phyloP scores from a whole-genome alignment of 1,140 invertebrate genomes.

The Geopemphigus sp. region DNA sequence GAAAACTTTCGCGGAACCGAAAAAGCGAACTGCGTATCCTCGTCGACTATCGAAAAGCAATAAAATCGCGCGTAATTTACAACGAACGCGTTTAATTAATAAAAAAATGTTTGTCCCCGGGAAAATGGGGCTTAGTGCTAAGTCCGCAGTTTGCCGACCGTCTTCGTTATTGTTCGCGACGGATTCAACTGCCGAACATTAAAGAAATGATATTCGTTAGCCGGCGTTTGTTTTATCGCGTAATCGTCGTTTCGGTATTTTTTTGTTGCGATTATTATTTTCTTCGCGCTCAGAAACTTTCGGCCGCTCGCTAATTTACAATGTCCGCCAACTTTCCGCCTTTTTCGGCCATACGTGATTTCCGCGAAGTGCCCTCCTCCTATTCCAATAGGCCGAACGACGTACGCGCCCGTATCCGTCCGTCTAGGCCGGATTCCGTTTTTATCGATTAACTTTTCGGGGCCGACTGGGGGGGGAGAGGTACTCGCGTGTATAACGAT shows the following conservation, averaged over 20 bases:
- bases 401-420: too few relatives aligned
- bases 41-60: not conserved
- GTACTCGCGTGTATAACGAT: too few relatives aligned
- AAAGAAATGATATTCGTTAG: conserved; percentile 13
- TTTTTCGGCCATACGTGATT: conserved; percentile 13
- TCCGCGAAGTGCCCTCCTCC: conserved; percentile 10
- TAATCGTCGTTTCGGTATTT: too few relatives aligned
- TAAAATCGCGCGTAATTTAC: not conserved
- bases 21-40: not conserved
- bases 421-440: too few relatives aligned
- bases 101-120: not conserved
- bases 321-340: not conserved
- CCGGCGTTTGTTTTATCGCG: conserved; percentile 1
- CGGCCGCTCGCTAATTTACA: not conserved
- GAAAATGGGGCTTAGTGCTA: not conserved
- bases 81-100: conserved; percentile 12
- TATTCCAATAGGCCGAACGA: too few relatives aligned
- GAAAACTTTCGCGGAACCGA: conserved; percentile 3
- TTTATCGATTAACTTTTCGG: too few relatives aligned
- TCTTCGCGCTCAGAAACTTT: conserved; percentile 12
- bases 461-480: too few relatives aligned
- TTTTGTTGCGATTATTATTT: not conserved
- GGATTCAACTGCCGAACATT: conserved; percentile 25
- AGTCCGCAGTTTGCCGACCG: conserved; percentile 5
- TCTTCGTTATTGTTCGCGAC: not conserved